Evolutionary conservation across 2,888 invertebrate genomes (phyloP), one percentile per base, ranked within the genome.

Genomic region (Harmothoe impar): DNA sequence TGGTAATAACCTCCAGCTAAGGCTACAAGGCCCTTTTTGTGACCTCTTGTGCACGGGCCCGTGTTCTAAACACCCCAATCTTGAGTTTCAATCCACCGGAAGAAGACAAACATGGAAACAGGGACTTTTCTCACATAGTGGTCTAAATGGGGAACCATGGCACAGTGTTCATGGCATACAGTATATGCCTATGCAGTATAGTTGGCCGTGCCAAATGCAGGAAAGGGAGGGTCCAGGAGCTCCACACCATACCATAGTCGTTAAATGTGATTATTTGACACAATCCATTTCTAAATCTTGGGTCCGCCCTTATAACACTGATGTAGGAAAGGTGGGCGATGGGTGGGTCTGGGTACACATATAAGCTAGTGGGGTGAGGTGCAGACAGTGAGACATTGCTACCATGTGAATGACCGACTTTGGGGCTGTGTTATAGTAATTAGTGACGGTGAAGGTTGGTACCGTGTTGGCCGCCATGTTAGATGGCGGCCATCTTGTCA

Each of bases 351-450:
- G n/a, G n/a, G n/a, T n/a, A n/a, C n/a, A n/a, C n/a, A n/a, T n/a
- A n/a, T n/a, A n/a, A n/a, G n/a, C n/a, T n/a, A n/a, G n/a, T n/a
- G n/a, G n/a, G n/a, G n/a, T n/a, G n/a, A n/a, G n/a, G 10, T 43
- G 43, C 43, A 43, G 3, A 10, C 5, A 43, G 43, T 43, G 43
- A 43, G 43, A 43, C 43, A 43, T 3, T 43, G 3, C 43, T 62
- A 62, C 3, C 72, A 72, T 72, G 25, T 72, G 29, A 72, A n/a
- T 72, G 72, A 3, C 25, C n/a, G 29, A 3, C 3, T 15, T 29
- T 3, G 1, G 29, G 72, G 72, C 25, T 72, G 72, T 72, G 72
- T 72, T 72, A n/a, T 29, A 72, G 72, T 72, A 72, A 72, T 72
- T 72, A 72, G 31, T 29, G 17, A 25, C 5, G 72, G 3, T 23